Evolutionary conservation across 2,113 vertebrate genomes (phyloP), one percentile per base, ranked within the genome.

Genomic region (Corvus moneduloides): DNA sequence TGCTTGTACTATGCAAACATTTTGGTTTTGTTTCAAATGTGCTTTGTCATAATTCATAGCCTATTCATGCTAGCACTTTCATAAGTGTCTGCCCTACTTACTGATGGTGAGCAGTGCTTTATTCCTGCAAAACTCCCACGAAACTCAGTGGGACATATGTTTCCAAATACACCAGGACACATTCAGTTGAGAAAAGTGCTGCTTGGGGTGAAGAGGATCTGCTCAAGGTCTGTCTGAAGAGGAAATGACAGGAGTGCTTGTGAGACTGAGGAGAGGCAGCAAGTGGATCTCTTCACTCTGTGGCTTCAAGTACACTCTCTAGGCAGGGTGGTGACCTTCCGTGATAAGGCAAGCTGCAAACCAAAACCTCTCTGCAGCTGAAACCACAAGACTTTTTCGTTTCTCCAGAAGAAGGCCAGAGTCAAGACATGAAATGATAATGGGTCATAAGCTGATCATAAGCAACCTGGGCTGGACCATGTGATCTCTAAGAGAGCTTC

Each of bases 371-470:
- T 48, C 73, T 87, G 81, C 71, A 64, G 64, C 80, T 84, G 72
- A 89, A 96, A 84, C 91, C 89, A 78, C 89, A 95, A 93, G 56
- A 81, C 69, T 94, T 1, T 8, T 51, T 95, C 35, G 26, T 89
- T 86, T 56, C 80, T 91, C 54, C 18, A 61, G 77, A 90, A 87
- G 56, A 16, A 21, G 20, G 21, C 16, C 21, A 16, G 43, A 95
- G 7, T 90, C 56, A 92, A 92, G 86, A 72, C 27, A 77, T 52
- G 56, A 92, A 88, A 84, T 48, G 41, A 48, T 41, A 67, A 71
- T 75, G 56, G 86, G 73, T 97, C 96, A 97, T 95, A 94, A 94
- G 95, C 95, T 90, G 89, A 92, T 97, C 94, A 96, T 97, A 97
- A 89, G 93, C 68, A 89, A 97, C 95, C 89, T 96, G 95, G 83